Evolutionary conservation across 2,113 vertebrate species (phyloP).

Genomic region (Lipotes vexillifer): DNA sequence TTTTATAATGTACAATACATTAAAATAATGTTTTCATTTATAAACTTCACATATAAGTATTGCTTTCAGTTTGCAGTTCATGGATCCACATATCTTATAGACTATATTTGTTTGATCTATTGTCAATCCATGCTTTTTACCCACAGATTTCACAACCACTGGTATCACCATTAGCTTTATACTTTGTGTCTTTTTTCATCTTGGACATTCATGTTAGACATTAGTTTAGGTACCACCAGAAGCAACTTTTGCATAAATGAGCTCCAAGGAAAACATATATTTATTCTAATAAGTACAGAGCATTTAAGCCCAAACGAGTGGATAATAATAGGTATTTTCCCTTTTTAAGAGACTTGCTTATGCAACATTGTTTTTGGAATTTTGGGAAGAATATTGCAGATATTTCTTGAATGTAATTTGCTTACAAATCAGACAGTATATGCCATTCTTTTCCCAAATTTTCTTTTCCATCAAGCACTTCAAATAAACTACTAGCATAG

Average conservation of each 20-base stretch:
- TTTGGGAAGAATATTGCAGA: neutral
- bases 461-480: neutral
- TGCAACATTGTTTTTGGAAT: neutral
- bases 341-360: neutral
- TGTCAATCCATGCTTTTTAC: neutral
- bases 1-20: neutral
- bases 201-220: neutral
- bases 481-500: neutral
- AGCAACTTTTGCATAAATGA: neutral
- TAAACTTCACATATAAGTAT: neutral
- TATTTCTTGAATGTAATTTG: neutral
- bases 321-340: neutral
- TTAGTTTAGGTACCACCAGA: neutral
- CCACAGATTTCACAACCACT: neutral
- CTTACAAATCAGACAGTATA: neutral
- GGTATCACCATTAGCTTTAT: neutral
- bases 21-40: neutral
- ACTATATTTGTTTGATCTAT: neutral
- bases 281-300: neutral
- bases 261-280: neutral
- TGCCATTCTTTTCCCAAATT: neutral
- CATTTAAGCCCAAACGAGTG: neutral
- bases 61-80: neutral
- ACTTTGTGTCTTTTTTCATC: neutral
- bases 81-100: neutral